Base-by-base conservation (phyloP, 2,797 vertebrate species). In the Acestrorhynchus altus region DNA sequence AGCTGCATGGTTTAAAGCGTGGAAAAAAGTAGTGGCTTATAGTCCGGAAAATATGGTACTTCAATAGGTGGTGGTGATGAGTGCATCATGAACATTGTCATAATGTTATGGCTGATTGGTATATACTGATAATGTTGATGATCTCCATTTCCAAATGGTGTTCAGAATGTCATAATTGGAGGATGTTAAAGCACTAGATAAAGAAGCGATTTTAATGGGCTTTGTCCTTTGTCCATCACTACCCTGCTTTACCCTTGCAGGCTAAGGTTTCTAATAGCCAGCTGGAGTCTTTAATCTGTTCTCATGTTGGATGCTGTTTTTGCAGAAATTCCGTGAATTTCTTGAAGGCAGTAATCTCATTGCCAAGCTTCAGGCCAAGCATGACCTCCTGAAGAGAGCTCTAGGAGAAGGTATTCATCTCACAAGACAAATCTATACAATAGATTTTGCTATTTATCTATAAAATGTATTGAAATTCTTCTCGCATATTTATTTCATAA, bases 341-440 rank as follows among this genome's bases (percentile, higher is more conserved):
- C 93, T 99, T 86, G 97, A 99, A 90, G 97, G 97, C 87, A 99
- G 97, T 84, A 99, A 98, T 92, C 97, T 99, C 87, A 99, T 99
- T 90, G 96, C 96, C 81, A 99, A 99, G 83, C 96, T 99, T 87
- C 98, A 99, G 89, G 98, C 98, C 89, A 99, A 99, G 90, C 96
- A 99, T 72, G 97, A 99, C 90, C 89, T 99, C 86, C 92, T 99
- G 87, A 97, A 99, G 88, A 96, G 94, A 89, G 96, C 95, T 0
- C 93, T 99, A 0, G 97, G 96, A 87, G 98, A 99, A 94, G 96
- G 97, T 97, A 93, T 86, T 5, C 9, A 52, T 35, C 49, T 39
- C 42, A 72, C 18, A 31, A 35, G n/a, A n/a, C n/a, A n/a, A 35
- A 49, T 31, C 1, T 5, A 40, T 3, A 24, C 11, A 15, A 49